Conservation (phyloP, 2,113 vertebrate species). For the Probosciger aterrimus region DNA sequence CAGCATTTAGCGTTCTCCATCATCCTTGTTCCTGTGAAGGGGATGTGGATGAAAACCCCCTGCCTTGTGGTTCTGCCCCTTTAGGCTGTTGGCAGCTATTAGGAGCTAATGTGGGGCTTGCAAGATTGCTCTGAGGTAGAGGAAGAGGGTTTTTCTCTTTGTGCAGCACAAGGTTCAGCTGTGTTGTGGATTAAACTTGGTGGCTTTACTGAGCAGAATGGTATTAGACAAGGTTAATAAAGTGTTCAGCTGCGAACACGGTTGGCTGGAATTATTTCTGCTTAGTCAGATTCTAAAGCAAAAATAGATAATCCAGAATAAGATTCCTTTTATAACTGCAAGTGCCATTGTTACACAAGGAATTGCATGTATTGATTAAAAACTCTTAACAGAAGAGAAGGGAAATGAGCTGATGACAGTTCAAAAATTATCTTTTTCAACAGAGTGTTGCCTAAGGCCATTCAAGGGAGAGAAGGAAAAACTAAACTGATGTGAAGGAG, state of each 20-base stretch:
- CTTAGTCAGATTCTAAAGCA: neutral
- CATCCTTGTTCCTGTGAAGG: rapidly evolving
- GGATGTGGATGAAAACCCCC: neutral
- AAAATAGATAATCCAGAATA: neutral
- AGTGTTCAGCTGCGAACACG: neutral
- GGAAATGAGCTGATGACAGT: slow-evolving; percentile 4
- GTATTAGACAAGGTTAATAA: neutral
- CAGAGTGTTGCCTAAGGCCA: neutral
- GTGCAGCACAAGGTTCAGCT: neutral
- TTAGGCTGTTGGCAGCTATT: neutral
- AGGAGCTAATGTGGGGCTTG: neutral
- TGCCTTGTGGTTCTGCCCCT: neutral
- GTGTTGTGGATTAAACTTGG: neutral
- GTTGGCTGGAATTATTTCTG: neutral
- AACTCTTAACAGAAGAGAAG: neutral
- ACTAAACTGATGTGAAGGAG: neutral
- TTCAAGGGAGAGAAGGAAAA: neutral
- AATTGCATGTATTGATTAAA: slow-evolving; percentile 18
- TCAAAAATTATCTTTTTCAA: slow-evolving; percentile 8
- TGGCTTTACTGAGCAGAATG: neutral
- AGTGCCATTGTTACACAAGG: neutral
- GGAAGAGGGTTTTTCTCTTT: rapidly evolving
- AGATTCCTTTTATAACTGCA: neutral
- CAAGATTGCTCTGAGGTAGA: neutral
- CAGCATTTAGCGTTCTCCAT: neutral